A percentile compares a stretch with the other conserved stretches of the same genome.
Evolutionary conservation across 2,888 invertebrate species (phyloP).

Genomic region (Cotesia congregata): DNA sequence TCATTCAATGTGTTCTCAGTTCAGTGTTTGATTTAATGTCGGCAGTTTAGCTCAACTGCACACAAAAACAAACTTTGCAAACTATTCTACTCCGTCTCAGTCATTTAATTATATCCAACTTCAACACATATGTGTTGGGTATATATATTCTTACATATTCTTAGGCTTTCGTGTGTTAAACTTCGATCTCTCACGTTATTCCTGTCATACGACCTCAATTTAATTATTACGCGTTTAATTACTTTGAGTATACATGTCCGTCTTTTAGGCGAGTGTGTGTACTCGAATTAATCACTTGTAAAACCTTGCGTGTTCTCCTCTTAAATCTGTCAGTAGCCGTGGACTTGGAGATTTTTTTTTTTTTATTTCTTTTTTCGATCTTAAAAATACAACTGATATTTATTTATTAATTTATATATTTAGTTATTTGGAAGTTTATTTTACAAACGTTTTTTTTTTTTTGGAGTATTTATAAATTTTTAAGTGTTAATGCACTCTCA

Average conservation of each 20-base stretch:
- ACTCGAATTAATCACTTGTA: constrained; percentile 4
- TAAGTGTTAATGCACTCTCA: background rate
- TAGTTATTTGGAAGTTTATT: background rate
- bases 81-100: background rate
- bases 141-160: background rate
- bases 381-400: background rate
- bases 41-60: background rate
- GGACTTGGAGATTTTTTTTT: background rate
- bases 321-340: constrained; percentile 8
- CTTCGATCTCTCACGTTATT: background rate
- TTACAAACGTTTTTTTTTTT: background rate
- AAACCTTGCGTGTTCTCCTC: constrained; percentile 10
- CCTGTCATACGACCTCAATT: constrained; percentile 23
- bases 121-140: background rate
- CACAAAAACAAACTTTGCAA: background rate
- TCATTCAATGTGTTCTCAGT: background rate
- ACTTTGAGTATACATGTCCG: constrained; percentile 5
- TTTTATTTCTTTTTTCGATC: background rate
- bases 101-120: background rate
- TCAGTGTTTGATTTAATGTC: background rate
- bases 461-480: background rate
- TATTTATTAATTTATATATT: background rate
- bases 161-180: background rate
- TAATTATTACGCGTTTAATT: constrained; percentile 27
- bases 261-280: background rate